These are phyloP conservation scores for Gulo gulo DNA, from an alignment of 2,113 vertebrate species.

Conservation along the genomic window DNA sequence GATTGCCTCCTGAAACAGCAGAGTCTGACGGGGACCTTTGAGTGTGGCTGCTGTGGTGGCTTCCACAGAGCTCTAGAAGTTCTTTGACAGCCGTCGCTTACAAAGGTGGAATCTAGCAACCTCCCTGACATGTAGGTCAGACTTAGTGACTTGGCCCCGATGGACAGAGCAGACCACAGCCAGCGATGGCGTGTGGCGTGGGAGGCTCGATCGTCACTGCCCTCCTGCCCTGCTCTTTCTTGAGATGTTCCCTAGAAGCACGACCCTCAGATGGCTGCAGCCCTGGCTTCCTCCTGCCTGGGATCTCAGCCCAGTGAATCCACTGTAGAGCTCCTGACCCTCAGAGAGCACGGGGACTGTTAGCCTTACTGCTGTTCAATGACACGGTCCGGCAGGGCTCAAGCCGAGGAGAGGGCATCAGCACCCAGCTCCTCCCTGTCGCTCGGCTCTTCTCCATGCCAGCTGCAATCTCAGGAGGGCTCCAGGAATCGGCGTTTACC, in stretches of 20 bases:
- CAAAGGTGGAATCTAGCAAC: not conserved
- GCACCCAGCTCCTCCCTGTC: rapidly evolving
- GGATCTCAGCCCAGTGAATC: too few species aligned
- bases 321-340: rapidly evolving
- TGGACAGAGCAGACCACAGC: rapidly evolving
- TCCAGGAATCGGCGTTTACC: too few species aligned
- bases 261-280: rapidly evolving
- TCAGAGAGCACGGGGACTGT: rapidly evolving
- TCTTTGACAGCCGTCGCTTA: not conserved
- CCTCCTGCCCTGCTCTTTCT: not conserved
- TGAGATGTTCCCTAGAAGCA: not conserved
- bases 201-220: not conserved
- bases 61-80: rapidly evolving
- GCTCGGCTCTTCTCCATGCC: not conserved
- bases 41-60: too few species aligned
- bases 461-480: rapidly evolving
- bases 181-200: too few species aligned
- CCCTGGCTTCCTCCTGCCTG: not conserved
- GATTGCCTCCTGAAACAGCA: not conserved
- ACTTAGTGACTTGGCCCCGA: too few species aligned
- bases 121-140: not conserved
- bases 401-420: rapidly evolving
- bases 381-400: rapidly evolving
- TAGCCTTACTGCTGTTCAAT: rapidly evolving
- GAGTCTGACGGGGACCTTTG: not conserved